Conservation (phyloP, 2,113 vertebrate genomes). For the Carassius carassius region DNA sequence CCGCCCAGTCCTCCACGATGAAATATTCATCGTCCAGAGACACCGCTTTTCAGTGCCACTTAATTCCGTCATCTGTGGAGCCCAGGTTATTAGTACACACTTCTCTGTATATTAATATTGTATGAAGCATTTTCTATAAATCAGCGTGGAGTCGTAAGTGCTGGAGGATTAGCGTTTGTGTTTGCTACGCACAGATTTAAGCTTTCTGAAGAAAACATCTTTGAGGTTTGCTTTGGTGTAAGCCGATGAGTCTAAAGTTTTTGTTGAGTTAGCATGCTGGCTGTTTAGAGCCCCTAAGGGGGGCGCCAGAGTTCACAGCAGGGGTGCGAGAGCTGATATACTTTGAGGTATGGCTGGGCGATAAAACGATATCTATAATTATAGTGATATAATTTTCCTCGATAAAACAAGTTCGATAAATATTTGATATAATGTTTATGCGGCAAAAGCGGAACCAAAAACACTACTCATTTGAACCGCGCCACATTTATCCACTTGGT, state of each 20-base stretch:
- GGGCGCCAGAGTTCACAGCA: no score
- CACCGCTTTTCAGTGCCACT: conserved; percentile 40
- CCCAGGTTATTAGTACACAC: conserved; percentile 47
- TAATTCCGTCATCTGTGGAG: conserved; percentile 40
- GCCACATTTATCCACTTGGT: no score
- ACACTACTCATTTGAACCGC: no score
- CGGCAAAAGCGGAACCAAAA: no score
- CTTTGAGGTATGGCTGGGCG: no score
- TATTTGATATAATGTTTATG: no score
- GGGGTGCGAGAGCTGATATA: no score
- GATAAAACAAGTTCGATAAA: no score
- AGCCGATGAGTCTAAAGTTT: neutral
- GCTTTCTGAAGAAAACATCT: conserved; percentile 2
- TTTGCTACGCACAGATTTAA: conserved; percentile 14
- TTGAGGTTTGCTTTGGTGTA: neutral
- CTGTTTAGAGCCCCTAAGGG: neutral
- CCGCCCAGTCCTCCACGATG: conserved; percentile 21
- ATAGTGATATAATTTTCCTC: no score
- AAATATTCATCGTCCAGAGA: conserved; percentile 55
- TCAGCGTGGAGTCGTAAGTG: conserved; percentile 27
- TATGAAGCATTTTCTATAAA: conserved; percentile 55
- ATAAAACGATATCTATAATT: no score
- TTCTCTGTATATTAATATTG: conserved; percentile 53
- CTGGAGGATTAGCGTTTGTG: conserved; percentile 32
- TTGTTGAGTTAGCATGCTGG: conserved; percentile 21